Base-by-base conservation (phyloP, 2,888 invertebrate species). In the Acholoe squamosa region DNA sequence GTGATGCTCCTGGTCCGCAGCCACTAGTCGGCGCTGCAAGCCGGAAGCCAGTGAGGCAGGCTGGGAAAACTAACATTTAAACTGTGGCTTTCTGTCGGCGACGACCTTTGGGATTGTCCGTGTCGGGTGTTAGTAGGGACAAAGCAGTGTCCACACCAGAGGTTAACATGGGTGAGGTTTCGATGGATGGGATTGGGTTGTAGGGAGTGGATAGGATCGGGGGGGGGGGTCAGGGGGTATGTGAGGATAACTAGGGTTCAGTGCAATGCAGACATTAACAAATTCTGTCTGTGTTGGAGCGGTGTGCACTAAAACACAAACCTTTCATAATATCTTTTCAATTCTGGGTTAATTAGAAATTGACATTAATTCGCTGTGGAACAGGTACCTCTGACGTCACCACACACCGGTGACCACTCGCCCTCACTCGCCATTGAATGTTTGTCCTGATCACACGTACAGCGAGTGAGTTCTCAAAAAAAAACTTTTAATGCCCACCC, bases 41-140 rank as follows among this genome's bases (percentile, higher is more conserved):
- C 86, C 86, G 86, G 86, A 86, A 86, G 56, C 54, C 86, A 86
- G 52, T 28, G 25, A 54, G 86, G 86, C 14, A 28, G 86, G 54
- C 86, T 86, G 86, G 86, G 86, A 86, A 86, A 86, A 86, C 86
- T 86, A 86, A 86, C 86, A 86, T 86, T 86, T 52, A 86, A 86
- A 54, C 54, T 86, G 86, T 56, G 56, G 86, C 52, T 52, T 52
- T 86, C 86, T 86, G 54, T 25, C 19, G 14, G 54, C 3, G 25
- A 25, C 52, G 56, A 56, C 86, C 86, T 86, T 86, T 86, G 86
- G 54, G 52, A 86, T n/a, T 54, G 54, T 31, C 28, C 31, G 86
- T 25, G 86, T 52, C 16, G 54, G 54, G 25, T 86, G 25, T 86
- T 31, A 56, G 86, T 28, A 22, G 16, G 33, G 12, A 84, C 84